Evolutionary conservation across 2,888 invertebrate genomes (phyloP).

Genomic region (Pammene aurita): DNA sequence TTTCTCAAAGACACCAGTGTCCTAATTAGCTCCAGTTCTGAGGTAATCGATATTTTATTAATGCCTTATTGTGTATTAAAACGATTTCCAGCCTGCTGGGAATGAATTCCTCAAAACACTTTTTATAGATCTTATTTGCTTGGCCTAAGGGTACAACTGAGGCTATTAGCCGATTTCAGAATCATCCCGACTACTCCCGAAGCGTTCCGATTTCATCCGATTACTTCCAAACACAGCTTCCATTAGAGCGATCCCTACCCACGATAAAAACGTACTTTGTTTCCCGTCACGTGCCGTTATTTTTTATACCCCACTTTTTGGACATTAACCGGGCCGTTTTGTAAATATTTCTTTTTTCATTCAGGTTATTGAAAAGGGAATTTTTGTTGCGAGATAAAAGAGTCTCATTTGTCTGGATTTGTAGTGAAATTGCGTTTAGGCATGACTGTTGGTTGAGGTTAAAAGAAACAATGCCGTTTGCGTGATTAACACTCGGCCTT

Average conservation of each 20-base stretch:
- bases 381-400: conserved; percentile 67
- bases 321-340: conserved; percentile 65
- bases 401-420: conserved; percentile 67
- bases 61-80: too few species aligned
- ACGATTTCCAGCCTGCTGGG: too few species aligned
- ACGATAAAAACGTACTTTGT: conserved; percentile 77
- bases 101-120: too few species aligned
- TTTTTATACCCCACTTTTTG: conserved; percentile 70
- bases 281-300: conserved; percentile 74
- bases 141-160: too few species aligned
- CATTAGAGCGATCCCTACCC: conserved; percentile 72
- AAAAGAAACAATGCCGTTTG: conserved; percentile 57
- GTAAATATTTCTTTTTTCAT: conserved; percentile 72
- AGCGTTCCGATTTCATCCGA: conserved; percentile 55
- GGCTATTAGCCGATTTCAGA: conserved; percentile 15
- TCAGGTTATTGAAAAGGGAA: conserved; percentile 65
- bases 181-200: conserved; percentile 53
- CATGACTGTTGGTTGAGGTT: conserved; percentile 60
- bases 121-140: too few species aligned
- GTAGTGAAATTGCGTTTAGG: conserved; percentile 63
- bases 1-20: too few species aligned
- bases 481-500: conserved; percentile 51
- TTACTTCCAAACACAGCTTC: conserved; percentile 56
- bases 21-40: too few species aligned
- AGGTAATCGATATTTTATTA: too few species aligned